Percentiles rank a stretch among this genome's conserved stretches.
Conservation (phyloP, 2,888 invertebrate genomes). For the Trachelus troglodyta region DNA sequence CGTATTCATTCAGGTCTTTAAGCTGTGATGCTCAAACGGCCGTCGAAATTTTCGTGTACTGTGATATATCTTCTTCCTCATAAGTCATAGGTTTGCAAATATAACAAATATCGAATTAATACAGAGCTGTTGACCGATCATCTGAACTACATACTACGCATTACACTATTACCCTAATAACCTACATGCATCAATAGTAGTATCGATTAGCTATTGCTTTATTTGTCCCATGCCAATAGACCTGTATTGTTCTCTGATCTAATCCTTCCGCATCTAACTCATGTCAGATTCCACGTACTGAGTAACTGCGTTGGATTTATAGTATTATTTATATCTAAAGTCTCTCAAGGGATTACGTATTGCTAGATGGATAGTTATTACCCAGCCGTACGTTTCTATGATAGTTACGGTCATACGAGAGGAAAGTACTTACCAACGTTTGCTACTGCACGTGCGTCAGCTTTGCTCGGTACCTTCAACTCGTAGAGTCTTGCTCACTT, state of each 20-base stretch:
- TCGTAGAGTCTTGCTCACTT: neutral
- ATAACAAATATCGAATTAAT: neutral
- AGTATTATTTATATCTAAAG: neutral
- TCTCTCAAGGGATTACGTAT: neutral
- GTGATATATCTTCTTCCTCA: neutral
- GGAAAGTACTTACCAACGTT: neutral
- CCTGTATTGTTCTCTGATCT: neutral
- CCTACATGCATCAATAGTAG: neutral
- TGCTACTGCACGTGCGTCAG: neutral
- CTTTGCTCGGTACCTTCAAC: neutral
- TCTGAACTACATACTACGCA: neutral
- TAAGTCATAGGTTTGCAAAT: neutral
- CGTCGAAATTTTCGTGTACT: neutral
- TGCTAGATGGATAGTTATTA: neutral
- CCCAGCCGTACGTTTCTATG: neutral
- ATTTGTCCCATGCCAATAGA: neutral
- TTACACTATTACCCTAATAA: neutral
- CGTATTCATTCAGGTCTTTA: neutral
- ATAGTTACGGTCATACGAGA: neutral
- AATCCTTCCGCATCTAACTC: neutral
- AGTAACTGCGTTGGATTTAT: neutral
- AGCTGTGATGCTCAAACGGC: neutral
- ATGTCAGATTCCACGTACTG: neutral
- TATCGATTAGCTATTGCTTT: neutral
- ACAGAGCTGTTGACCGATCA: neutral